Conservation (phyloP, 30 jellyfish, hydroid and myxozoan species). For the Aurelia sp. region DNA sequence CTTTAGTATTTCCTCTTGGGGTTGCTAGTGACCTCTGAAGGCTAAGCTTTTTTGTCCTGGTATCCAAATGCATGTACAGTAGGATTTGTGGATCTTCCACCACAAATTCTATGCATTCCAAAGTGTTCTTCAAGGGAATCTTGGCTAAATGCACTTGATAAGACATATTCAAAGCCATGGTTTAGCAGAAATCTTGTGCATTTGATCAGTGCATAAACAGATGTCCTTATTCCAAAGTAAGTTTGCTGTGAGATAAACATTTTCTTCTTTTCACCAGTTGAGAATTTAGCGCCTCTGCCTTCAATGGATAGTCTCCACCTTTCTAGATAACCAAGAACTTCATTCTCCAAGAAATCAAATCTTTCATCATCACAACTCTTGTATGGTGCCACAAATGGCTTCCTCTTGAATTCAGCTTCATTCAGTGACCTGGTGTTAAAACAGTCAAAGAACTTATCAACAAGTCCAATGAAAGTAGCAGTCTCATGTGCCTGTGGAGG, state of each 20-base stretch:
- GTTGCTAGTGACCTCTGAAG: conserved; percentile 35
- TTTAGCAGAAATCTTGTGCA: conserved; percentile 17
- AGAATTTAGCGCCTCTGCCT: conserved; percentile 1
- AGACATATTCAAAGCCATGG: conserved; percentile 39
- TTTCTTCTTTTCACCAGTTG: conserved; percentile 23
- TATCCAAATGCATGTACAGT: conserved; percentile 40
- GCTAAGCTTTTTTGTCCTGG: conserved; percentile 31
- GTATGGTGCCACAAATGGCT: conserved; percentile 11
- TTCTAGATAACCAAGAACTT: conserved; percentile 7
- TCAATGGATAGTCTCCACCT: conserved; percentile 4
- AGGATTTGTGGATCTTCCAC: conserved; percentile 48
- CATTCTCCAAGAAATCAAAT: neutral
- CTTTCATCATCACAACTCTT: conserved; percentile 17
- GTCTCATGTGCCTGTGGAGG: conserved; percentile 32
- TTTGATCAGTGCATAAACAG: conserved; percentile 28
- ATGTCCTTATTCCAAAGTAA: conserved; percentile 37
- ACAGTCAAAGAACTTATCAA: conserved; percentile 41
- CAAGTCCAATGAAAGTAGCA: conserved; percentile 1
- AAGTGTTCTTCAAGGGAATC: conserved; percentile 34
- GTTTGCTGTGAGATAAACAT: conserved; percentile 56
- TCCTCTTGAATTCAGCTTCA: conserved; percentile 19
- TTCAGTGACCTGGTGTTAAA: neutral
- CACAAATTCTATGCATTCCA: conserved; percentile 48
- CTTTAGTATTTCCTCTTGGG: conserved; percentile 45
- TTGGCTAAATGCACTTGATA: conserved; percentile 37